Evolutionary conservation across 2,797 vertebrate species (phyloP).

Genomic region (Paedocypris micromegethes): DNA sequence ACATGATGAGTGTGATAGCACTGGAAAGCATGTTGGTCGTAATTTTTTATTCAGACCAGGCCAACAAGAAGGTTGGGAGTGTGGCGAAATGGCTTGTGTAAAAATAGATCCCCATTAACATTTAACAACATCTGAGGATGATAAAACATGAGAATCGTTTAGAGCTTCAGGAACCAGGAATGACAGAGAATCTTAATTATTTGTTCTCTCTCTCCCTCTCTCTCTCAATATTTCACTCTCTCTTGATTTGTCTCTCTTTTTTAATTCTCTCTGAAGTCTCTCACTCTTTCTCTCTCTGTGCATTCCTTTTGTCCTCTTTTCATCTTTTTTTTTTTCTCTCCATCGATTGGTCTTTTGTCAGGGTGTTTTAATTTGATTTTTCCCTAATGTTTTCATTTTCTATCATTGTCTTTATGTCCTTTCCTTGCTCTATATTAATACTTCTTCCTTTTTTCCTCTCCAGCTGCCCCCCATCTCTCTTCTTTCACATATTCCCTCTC

Average conservation of each 20-base stretch:
- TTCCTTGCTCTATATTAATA: no score
- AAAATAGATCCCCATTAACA: conserved; percentile 48
- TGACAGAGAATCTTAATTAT: conserved; percentile 41
- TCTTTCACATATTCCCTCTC: not conserved
- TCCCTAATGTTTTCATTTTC: no score
- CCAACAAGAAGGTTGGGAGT: conserved; percentile 6
- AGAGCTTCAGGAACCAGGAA: conserved; percentile 26
- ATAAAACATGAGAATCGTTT: conserved; percentile 36
- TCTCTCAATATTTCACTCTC: conserved; percentile 3
- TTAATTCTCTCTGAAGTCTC: no score
- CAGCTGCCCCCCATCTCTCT: not conserved
- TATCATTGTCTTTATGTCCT: no score
- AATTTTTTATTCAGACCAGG: conserved; percentile 15
- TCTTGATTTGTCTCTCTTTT: no score
- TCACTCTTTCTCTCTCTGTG: no score
- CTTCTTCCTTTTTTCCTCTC: conserved; percentile 29
- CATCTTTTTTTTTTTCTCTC: no score
- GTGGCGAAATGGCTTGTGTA: conserved; percentile 41
- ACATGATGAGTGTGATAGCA: not conserved
- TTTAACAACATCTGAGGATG: conserved; percentile 45
- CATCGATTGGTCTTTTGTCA: no score
- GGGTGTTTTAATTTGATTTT: no score
- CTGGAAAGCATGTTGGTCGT: conserved; percentile 10
- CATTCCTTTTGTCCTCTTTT: no score
- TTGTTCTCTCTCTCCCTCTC: conserved; percentile 6